Conservation (phyloP, 2,888 invertebrate genomes). For the Athripsodes cinereus region DNA sequence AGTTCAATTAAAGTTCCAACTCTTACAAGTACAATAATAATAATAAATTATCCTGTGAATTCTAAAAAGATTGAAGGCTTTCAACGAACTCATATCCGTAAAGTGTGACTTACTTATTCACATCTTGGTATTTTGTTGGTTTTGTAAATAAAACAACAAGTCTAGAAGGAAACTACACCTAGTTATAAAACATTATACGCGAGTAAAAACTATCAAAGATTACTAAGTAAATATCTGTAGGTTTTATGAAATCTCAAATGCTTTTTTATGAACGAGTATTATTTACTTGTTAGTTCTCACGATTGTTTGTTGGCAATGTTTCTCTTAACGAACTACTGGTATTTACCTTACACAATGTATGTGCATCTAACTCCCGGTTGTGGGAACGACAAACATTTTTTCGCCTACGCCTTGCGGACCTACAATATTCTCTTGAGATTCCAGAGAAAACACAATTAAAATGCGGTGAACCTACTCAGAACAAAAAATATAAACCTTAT, state of each 20-base stretch:
- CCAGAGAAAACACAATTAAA: background rate
- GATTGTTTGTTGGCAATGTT: background rate
- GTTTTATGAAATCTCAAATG: no score
- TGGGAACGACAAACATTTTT: background rate
- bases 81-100: background rate
- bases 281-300: background rate
- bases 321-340: background rate
- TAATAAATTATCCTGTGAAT: no score
- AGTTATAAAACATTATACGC: no score
- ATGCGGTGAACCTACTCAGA: no score
- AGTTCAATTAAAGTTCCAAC: no score
- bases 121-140: constrained; percentile 9
- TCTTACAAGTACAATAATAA: no score
- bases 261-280: background rate
- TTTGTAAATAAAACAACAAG: background rate
- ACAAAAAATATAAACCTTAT: no score
- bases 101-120: constrained; percentile 10
- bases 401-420: background rate
- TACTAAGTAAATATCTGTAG: no score
- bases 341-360: background rate
- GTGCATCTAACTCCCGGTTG: background rate
- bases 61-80: no score
- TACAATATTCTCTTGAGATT: background rate
- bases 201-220: no score
- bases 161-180: no score